Evolutionary conservation across 2,113 vertebrate species (phyloP), one percentile per base, ranked within the genome.

Genomic region (Paralichthys olivaceus): DNA sequence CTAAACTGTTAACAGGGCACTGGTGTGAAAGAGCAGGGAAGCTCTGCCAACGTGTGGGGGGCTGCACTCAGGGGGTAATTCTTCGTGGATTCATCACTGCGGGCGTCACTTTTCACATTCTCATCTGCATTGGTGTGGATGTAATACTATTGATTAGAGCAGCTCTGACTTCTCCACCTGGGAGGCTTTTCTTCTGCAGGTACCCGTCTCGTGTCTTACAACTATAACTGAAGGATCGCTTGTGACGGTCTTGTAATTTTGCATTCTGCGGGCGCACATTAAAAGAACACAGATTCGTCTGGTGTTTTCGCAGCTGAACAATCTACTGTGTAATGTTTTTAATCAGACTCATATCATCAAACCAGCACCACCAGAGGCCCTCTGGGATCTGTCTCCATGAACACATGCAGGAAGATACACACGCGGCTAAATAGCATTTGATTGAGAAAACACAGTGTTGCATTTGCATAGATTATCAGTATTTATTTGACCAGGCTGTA

Each of bases 401-500:
- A 71, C 78, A 75, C 79, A 43, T 76, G 69, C 84, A 43, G 81
- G 75, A 76, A 72, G 73, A 79, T 73, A 86, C 83, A 82, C 87
- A 85, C 63, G 71, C 86, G 13, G 71, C 83, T 90, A 90, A 91
- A 90, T 83, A 61, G 88, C 79, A 85, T 89, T 78, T 91, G 83
- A 93, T 90, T 85, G 84, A 84, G 84, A 82, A 89, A 88, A 79
- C 83, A 81, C 71, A 22, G 60, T 23, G 84, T 82, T 69, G 45
- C 81, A 87, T 91, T 91, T 90, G 83, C 88, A 90, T 89, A 81
- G 79, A 90, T 90, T 90, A 93, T 91, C 87, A 79, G 70, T 13
- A 53, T 78, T 59, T 93, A 84, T 92, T 92, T 92, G 90, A 90
- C 87, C 92, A 93, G 92, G 84, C 89, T 66, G 91, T 17, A 73